Conservation (phyloP, 1,140 invertebrate species). For the Atta texana region DNA sequence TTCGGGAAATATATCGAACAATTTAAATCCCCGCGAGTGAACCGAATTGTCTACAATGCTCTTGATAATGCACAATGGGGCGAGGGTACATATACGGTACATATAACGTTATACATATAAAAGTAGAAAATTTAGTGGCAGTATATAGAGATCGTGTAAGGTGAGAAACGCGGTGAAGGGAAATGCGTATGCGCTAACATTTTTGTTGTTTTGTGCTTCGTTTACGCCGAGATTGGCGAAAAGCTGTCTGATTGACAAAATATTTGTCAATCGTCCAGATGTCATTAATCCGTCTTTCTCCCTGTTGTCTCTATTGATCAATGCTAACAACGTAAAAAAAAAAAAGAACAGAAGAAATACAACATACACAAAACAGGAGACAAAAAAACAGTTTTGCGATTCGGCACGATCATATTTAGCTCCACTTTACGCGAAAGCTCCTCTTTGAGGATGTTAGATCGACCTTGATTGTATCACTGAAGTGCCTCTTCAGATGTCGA, state of each 20-base stretch:
- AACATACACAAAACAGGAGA: slow-evolving; percentile 20
- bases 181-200: slow-evolving; percentile 64
- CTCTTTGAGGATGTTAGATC: slow-evolving; percentile 55
- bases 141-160: slow-evolving; percentile 73
- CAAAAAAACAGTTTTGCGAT: slow-evolving; percentile 48
- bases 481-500: slow-evolving; percentile 51
- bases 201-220: slow-evolving; percentile 54
- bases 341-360: slow-evolving; percentile 39
- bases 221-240: slow-evolving; percentile 35
- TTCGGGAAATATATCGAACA: slow-evolving; percentile 39
- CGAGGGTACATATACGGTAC: slow-evolving; percentile 68
- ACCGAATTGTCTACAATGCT: slow-evolving; percentile 44
- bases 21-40: slow-evolving; percentile 58
- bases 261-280: slow-evolving; percentile 37
- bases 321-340: slow-evolving; percentile 51
- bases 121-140: slow-evolving; percentile 85
- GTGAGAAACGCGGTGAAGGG: slow-evolving; percentile 71
- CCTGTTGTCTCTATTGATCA: slow-evolving; percentile 41
- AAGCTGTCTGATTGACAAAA: slow-evolving; percentile 36
- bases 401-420: slow-evolving; percentile 49
- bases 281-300: slow-evolving; percentile 38
- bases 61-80: slow-evolving; percentile 76
- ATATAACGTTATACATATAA: slow-evolving; percentile 78
- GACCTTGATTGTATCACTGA: slow-evolving; percentile 43
- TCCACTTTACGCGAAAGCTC: slow-evolving; percentile 36